Base-by-base conservation (phyloP, 2,888 invertebrate genomes). In the Enchytraeus crypticus region DNA sequence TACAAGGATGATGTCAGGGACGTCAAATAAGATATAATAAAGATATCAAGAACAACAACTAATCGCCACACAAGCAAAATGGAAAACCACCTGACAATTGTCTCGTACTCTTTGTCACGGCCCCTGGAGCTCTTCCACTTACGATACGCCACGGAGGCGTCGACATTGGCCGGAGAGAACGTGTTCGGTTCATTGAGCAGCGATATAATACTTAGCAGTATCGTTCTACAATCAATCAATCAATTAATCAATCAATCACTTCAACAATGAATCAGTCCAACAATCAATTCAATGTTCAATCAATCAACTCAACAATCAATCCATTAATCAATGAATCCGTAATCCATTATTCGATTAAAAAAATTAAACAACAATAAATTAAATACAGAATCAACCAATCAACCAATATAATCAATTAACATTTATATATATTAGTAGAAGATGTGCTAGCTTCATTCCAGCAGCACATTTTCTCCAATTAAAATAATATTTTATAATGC, bases 181-280 rank as follows among this genome's bases (percentile, higher is more conserved):
- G 97, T 98, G 83, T 98, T 98, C 68, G 98, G 98, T 83, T 98
- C 98, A 83, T 98, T 99, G 75, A 98, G 84, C 68, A 98, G 85
- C n/a, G 97, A 98, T 77, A 98, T 98, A 72, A 98, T 98, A 65
- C 96, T 97, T 65, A 99, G 84, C 69, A 98, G 85, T 73, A 98
- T 93, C 56, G 98, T 99, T 79, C 96, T 79, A 68, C 56, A 71
- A 71, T 1, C 1, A 23, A 21, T 14, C 49, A 49, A 29, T 23
- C 5, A 21, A 47, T 1, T 26, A 27, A 11, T 47, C 21, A 2
- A 27, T 21, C n/a, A 47, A 47, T 26, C 5, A 27, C 27, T 27
- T 26, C 27, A 11, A 8, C 23, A 14, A 11, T 11, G 26, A 47
- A 21, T 47, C 23, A 14, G 47, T 47, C 3, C 23, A 23, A 27